Evolutionary conservation across 1,140 invertebrate genomes (phyloP), one percentile per base, ranked within the genome.

Genomic region (Drosophila bipectinata): DNA sequence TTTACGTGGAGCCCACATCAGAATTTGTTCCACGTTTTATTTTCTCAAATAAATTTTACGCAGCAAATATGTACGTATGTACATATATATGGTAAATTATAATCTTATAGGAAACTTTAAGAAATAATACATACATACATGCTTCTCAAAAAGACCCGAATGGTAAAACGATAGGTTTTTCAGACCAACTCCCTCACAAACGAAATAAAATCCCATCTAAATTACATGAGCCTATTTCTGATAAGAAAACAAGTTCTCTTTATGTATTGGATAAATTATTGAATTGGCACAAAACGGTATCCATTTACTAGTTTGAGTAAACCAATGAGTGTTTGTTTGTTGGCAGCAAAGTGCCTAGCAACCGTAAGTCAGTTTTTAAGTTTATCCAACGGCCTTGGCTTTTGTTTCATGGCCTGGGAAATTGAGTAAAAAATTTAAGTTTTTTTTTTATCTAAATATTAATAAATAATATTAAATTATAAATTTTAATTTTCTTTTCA

Each of bases 311-410:
- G 34, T 37, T 37, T 37, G 34, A 37, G 34, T 37, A 37, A 37
- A 37, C 34, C 34, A 37, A 37, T 37, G 34, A 37, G 9, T 37
- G 9, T 49, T 30, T 66, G 44, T 26, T 30, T 66, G 44, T 26
- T 44, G 34, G 30, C 8, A n/a, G n/a, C 9, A 34, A 39, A 64
- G 37, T 62, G 58, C 62, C 58, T 64, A 64, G 62, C 57, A 64
- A 64, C 62, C 30, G 28, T 6, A 34, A 15, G 8, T 37, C 12
- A 4, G 34, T n/a, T 37, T 37, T 37, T 37, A 37, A 37, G 34
- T 37, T 37, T 37, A 37, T 37, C 34, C 34, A 37, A 37, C 34
- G 34, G 34, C 34, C 34, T 37, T 37, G 34, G 10, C 4, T 37
- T 37, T 12, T 12, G 34, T 37, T 37, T 37, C 34, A 12, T 37